These are phyloP conservation scores for Apoda limacodes DNA, from an alignment of 2,888 invertebrate species.

Conservation along the genomic window DNA sequence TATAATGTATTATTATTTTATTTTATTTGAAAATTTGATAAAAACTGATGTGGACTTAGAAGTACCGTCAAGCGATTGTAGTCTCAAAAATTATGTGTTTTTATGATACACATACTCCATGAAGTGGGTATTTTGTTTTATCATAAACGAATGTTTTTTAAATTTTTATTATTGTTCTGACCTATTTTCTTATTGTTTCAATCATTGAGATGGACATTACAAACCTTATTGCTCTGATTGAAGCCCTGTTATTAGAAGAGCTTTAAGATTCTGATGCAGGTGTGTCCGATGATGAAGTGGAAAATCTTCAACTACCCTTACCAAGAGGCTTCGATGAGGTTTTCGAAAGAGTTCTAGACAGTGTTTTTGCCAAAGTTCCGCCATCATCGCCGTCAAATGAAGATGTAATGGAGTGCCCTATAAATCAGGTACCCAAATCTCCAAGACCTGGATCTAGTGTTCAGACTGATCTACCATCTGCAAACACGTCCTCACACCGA, in stretches of 20 bases:
- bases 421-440: constrained; percentile 21
- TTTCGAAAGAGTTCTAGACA: constrained; percentile 2
- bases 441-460: constrained; percentile 18
- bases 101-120: no score
- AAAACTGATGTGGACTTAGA: constrained; percentile 1
- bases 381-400: constrained; percentile 17
- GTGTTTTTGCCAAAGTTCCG: constrained; percentile 7
- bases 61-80: constrained; percentile 5
- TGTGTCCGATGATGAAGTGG: constrained; percentile 2
- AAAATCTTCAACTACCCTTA: not conserved
- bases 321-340: constrained; percentile 3
- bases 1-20: constrained; percentile 1
- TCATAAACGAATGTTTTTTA: no score
- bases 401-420: constrained; percentile 18
- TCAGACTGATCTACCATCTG: not conserved
- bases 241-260: constrained; percentile 21
- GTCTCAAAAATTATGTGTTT: no score
- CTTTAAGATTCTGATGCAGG: constrained; percentile 19
- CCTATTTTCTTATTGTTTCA: constrained; percentile 1
- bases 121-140: no score
- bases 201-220: constrained; percentile 4
- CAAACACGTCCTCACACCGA: no score
- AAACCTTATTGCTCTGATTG: constrained; percentile 19
- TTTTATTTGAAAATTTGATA: constrained; percentile 1
- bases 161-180: not conserved